A percentile compares a stretch with the other conserved stretches of the same genome.
phyloP scores from a whole-genome alignment of 2,113 vertebrate species.

The Hemicordylus capensis region DNA sequence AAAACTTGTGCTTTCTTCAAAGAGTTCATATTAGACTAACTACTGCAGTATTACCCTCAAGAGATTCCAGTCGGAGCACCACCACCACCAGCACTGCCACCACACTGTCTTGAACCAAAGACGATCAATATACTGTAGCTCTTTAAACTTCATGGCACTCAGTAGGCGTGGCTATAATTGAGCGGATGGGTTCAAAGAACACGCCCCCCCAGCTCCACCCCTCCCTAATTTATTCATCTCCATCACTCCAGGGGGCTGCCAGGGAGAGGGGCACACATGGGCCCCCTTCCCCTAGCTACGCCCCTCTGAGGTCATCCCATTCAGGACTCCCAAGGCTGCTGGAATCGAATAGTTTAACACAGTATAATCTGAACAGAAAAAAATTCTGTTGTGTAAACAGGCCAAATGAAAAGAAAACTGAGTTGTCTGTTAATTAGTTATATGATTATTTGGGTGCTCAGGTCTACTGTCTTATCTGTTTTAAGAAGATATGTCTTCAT shows the following conservation, averaged over 20 bases:
- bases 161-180: no score
- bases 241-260: no score
- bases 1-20: background rate
- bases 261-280: no score
- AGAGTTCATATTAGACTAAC: background rate
- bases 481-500: background rate
- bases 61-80: background rate
- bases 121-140: background rate
- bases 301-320: no score
- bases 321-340: background rate
- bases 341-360: rapidly evolving
- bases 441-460: background rate
- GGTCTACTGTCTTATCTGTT: background rate
- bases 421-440: background rate
- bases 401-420: background rate
- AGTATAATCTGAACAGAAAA: background rate
- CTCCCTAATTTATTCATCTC: no score
- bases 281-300: no score
- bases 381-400: background rate
- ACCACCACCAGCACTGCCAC: background rate
- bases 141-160: background rate
- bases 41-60: background rate
- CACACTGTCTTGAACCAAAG: background rate
- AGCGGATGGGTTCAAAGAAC: no score
- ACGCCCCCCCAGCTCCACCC: no score